Base-by-base conservation (phyloP, 2,888 invertebrate genomes). In the Oligia strigilis region DNA sequence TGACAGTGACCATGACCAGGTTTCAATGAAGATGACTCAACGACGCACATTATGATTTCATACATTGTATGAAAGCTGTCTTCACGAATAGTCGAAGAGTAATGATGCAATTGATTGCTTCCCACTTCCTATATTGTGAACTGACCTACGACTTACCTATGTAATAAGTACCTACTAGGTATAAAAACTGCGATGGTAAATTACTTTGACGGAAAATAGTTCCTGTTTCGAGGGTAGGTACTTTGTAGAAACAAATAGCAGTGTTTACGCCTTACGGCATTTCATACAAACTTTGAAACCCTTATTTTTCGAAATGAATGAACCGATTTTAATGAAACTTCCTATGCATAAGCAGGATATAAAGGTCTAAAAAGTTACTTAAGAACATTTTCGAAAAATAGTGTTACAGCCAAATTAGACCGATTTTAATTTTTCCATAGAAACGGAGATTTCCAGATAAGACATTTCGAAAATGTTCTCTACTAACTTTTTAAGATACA, bases 1-100 rank as follows among this genome's bases (percentile, higher is more conserved):
- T 80, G 85, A 78, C 82, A 88, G 65, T 89, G 90, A 87, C 91
- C 91, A 46, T 92, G 92, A 91, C 90, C 90, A 82, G 77, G 75
- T 86, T 84, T 78, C 83, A 72, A 84, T 75, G 62, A 55, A 73
- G 81, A 87, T 91, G 91, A 91, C 75, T 85, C 85, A 83, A 82
- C 78, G 76, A 14, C 55, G 29, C 64, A 60, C 46, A 19, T 62
- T 79, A 67, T 72, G 67, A 71, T 71, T 66, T 81, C 70, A 73
- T 69, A 52, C 23, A 13, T 46, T 52, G 14, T 64, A 75, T 66
- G 85, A 85, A 72, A 82, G 74, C 11, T 52, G 82, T 72, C 60
- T 65, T 73, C 73, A 62, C 13, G 49, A 62, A 19, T 17, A 23
- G 36, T 36, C 11, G 64, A 62, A 64, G 75, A 67, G 43, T 70